Base-by-base conservation (phyloP, 2,888 invertebrate species). In the Meandrusa payeni region DNA sequence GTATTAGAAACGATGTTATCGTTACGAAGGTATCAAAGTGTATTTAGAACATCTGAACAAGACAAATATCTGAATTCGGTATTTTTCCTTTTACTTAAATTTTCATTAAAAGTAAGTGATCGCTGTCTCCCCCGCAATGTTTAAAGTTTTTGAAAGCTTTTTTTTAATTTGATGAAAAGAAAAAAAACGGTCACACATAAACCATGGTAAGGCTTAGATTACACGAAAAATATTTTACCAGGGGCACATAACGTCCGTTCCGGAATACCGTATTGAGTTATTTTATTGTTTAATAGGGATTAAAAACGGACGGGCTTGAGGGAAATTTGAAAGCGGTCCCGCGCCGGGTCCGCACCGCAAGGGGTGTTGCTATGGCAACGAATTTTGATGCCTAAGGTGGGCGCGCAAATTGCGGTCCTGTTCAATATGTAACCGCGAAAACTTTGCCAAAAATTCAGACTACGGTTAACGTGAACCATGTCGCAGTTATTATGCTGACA, bases 291-390 rank as follows among this genome's bases (percentile, higher is more conserved):
- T 77, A 76, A 77, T 72, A 69, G 64, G 70, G 77, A 76, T 80
- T 79, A 76, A 73, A 74, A 73, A 72, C 64, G 65, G 63, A 55
- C 54, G 57, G 52, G 63, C 64, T 69, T 66, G 57, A 64, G 65
- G 63, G 65, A 75, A 76, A 76, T 75, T 79, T 79, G 67, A 67
- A 68, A 82, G 80, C 75, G 74, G 68, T 66, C 64, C 74, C 63
- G 70, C 67, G 72, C 64, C 69, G 60, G 69, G 62, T 51, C 64
- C 56, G 65, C 65, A 69, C 75, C 74, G 51, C 74, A 69, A 59
- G 72, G 83, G 86, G 85, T 52, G 85, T 85, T 85, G 72, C 83
- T 55, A 83, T 82, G 76, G 72, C 51, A 65, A 86, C 85, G 69
- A 75, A 67, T 76, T 77, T 69, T 78, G 78, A 76, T 73, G 69